Base-by-base conservation (phyloP, 2,797 vertebrate genomes). In the Lagocephalus sceleratus region DNA sequence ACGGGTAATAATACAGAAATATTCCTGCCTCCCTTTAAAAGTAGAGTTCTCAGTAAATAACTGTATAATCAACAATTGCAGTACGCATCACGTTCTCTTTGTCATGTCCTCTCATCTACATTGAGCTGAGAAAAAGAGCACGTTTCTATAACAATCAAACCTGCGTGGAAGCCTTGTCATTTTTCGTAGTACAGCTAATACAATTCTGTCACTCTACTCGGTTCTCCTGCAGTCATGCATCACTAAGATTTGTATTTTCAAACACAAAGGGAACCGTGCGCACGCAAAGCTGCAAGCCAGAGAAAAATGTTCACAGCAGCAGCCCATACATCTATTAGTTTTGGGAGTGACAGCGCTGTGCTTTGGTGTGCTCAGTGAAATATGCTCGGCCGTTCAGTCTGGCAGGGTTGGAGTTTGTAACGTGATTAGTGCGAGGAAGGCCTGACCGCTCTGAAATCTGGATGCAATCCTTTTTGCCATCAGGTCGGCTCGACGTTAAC, bases 301-400 rank as follows among this genome's bases (percentile, higher is more conserved):
- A 54, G 44, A 56, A 22, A 55, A 25, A 41, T 5, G 32, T 43
- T 59, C 20, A 71, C 22, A 52, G 47, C 53, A 26, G 44, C 50
- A 20, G 21, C 49, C 26, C 53, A 60, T 79, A 42, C 51, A 66
- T 79, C 66, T 68, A 22, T 69, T 47, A 50, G 59, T 5, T 51
- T 61, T 40, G 29, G 68, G 51, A 62, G 47, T 75, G 79, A 80
- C 82, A 83, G 76, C 82, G 39, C 26, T 76, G 69, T 65, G 74
- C 75, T 71, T 65, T 45, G 51, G 69, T 62, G 70, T 58, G 57
- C 69, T 72, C 65, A 40, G 64, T 70, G 70, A 82, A 76, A 84
- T 74, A 70, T 74, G 48, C 59, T 68, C 50, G 57, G 62, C 53
- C 26, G 43, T 52, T 68, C 47, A 54, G 39, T 53, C 51, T 58